Evolutionary conservation across 2,888 invertebrate species (phyloP).

Genomic region (Myathropa florea): DNA sequence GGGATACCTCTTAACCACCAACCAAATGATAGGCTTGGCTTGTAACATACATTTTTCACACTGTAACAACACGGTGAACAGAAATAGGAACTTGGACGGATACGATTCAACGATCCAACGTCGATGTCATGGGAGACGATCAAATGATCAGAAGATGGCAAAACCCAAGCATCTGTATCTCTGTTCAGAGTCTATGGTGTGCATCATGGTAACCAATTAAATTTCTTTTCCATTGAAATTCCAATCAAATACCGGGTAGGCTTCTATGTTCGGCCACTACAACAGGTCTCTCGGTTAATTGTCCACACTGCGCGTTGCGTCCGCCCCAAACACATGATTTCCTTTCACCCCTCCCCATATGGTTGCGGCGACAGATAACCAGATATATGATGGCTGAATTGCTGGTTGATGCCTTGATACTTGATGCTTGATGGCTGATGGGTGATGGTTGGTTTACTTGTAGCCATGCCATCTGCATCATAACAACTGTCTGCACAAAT

Average conservation of each 20-base stretch:
- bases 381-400: not conserved
- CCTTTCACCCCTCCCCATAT: not conserved
- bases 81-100: conserved; percentile 44
- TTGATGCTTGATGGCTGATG: not conserved
- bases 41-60: conserved; percentile 65
- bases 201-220: conserved; percentile 59
- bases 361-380: not conserved
- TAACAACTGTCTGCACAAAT: conserved; percentile 44
- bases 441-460: conserved; percentile 11
- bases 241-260: conserved; percentile 66
- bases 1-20: not conserved
- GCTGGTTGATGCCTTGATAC: not conserved
- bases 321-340: not conserved
- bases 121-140: conserved; percentile 4
- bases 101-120: conserved; percentile 22
- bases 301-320: conserved; percentile 3
- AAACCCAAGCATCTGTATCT: conserved; percentile 11
- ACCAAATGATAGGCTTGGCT: not conserved
- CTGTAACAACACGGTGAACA: conserved; percentile 25
- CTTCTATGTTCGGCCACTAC: conserved; percentile 53
- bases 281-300: conserved; percentile 66
- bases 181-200: not conserved
- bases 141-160: conserved; percentile 39
- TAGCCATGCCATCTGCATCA: conserved; percentile 38
- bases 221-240: conserved; percentile 71